phyloP scores from a whole-genome alignment of 1,140 invertebrate species.

The Sarcophaga peregrina region DNA sequence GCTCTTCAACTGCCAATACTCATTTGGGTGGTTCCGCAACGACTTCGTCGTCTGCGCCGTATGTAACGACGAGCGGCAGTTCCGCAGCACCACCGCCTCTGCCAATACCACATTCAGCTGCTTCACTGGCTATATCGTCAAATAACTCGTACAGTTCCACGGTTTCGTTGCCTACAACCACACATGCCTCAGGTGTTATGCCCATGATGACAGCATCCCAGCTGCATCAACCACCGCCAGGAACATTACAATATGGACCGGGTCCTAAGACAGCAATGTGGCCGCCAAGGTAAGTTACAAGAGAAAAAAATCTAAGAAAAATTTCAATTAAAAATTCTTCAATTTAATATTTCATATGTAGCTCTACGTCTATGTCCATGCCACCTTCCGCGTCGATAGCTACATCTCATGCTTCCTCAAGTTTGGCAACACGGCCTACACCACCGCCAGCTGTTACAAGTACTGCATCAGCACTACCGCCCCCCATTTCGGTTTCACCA shows the following conservation, averaged over 20 bases:
- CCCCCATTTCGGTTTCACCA: conserved; percentile 55
- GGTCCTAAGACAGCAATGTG: conserved; percentile 41
- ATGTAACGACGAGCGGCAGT: conserved; percentile 18
- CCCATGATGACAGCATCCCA: conserved; percentile 41
- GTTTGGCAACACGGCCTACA: conserved; percentile 76
- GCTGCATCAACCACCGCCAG: conserved; percentile 25
- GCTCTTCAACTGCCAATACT: background rate
- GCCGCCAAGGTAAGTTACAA: conserved; percentile 45
- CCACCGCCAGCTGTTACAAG: conserved; percentile 70
- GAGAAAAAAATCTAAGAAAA: too few relatives aligned
- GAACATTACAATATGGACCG: conserved; percentile 44
- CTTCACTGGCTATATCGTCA: conserved; percentile 59
- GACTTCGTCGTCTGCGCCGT: conserved; percentile 49
- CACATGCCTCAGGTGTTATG: conserved; percentile 30
- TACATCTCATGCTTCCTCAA: conserved; percentile 69
- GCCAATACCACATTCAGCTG: conserved; percentile 43
- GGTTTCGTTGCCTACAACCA: conserved; percentile 46
- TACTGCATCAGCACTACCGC: conserved; percentile 28
- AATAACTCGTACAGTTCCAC: conserved; percentile 43
- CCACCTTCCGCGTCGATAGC: conserved; percentile 66
- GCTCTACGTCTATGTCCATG: conserved; percentile 35
- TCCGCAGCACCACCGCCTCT: conserved; percentile 10
- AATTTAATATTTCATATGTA: background rate
- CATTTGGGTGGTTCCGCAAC: conserved; percentile 39
- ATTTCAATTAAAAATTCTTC: background rate